Evolutionary conservation across 2,888 invertebrate genomes (phyloP).

Genomic region (Acleris cristana): DNA sequence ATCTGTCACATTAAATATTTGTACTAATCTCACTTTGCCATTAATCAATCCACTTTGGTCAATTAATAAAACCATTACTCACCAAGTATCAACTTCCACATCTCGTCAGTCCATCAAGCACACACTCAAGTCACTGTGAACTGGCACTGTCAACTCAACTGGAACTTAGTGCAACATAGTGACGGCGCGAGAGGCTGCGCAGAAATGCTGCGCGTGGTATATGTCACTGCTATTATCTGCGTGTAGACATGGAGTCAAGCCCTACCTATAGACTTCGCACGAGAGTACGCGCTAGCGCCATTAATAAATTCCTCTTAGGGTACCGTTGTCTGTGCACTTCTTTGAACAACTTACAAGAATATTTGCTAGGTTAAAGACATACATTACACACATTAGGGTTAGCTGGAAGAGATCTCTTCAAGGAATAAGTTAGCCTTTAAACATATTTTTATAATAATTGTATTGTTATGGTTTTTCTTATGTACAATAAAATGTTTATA

Average conservation of each 20-base stretch:
- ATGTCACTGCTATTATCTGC: constrained; percentile 30
- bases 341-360: too few species aligned
- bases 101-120: constrained; percentile 44
- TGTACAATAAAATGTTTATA: too few species aligned
- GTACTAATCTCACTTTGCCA: too few species aligned
- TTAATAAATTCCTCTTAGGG: constrained; percentile 27
- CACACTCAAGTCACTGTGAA: constrained; percentile 21
- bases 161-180: constrained; percentile 15
- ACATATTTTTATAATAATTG: too few species aligned
- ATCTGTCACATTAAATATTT: too few species aligned
- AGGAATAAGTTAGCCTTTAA: too few species aligned
- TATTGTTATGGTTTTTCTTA: too few species aligned
- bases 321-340: constrained; percentile 16
- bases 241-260: constrained; percentile 5
- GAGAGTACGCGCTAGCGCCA: constrained; percentile 8
- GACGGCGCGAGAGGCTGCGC: constrained; percentile 21
- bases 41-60: too few species aligned
- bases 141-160: constrained; percentile 17
- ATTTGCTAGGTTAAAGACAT: not conserved
- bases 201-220: constrained; percentile 22
- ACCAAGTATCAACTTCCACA: constrained; percentile 49
- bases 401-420: too few species aligned
- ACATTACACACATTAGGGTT: too few species aligned
- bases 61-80: constrained; percentile 32
- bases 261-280: constrained; percentile 27